A percentile compares a stretch with the other conserved stretches of the same genome.
Conservation (phyloP, 2,888 invertebrate genomes). For the Hanleya hanleyi region DNA sequence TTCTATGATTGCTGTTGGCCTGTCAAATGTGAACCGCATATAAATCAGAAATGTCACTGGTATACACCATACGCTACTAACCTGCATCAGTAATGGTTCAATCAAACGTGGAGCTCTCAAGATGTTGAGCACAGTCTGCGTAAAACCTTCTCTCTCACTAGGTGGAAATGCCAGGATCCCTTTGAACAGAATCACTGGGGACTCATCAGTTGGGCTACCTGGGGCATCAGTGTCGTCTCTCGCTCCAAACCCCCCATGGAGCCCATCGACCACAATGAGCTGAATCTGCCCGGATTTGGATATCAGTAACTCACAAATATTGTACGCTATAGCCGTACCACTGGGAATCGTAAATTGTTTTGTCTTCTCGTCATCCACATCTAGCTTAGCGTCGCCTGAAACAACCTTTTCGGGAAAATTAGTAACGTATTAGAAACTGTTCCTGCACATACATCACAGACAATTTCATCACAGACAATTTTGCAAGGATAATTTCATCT, state of each 20-base stretch:
- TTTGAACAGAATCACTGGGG: not conserved
- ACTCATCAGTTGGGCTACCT: not conserved
- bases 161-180: not conserved
- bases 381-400: not conserved
- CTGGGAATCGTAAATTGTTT: constrained; percentile 16
- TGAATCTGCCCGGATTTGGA: constrained; percentile 1
- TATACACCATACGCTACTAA: too few species aligned
- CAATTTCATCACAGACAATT: too few species aligned
- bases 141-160: not conserved
- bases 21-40: too few species aligned
- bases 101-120: not conserved
- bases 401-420: not conserved
- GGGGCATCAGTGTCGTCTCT: constrained; percentile 2
- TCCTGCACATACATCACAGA: too few species aligned
- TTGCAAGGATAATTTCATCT: too few species aligned
- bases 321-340: constrained; percentile 44
- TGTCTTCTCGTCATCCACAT: constrained; percentile 10
- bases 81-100: not conserved
- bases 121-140: not conserved
- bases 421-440: not conserved
- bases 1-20: too few species aligned
- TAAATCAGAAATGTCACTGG: too few species aligned
- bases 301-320: constrained; percentile 44
- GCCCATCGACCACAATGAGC: constrained; percentile 7
- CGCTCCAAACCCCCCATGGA: constrained; percentile 12